These are phyloP conservation scores for Parauchenoglanis ngamensis DNA, from an alignment of 2,797 vertebrate species.

Conservation along the genomic window DNA sequence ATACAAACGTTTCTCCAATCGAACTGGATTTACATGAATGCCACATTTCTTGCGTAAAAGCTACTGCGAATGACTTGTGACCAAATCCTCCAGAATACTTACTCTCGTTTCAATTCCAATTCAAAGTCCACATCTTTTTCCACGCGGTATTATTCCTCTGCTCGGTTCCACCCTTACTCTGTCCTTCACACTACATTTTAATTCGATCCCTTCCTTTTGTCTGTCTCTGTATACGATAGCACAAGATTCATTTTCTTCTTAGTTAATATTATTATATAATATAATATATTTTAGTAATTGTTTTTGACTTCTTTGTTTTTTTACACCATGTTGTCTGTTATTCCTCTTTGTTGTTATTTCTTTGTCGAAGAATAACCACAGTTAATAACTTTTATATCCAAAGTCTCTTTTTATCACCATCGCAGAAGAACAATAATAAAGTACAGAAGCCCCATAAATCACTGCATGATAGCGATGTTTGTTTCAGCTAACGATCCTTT, in stretches of 20 bases:
- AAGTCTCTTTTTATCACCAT: conserved; percentile 55
- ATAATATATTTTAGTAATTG: background rate
- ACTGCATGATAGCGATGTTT: conserved; percentile 62
- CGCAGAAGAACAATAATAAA: conserved; percentile 61
- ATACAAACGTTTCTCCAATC: background rate
- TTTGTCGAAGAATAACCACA: conserved; percentile 48
- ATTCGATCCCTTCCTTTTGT: background rate
- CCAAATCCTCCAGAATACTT: background rate
- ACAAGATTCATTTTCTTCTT: background rate
- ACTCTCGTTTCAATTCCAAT: background rate
- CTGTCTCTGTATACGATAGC: background rate
- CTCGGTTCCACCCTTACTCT: background rate
- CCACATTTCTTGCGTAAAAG: background rate
- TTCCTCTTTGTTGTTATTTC: conserved; percentile 51
- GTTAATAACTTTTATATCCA: conserved; percentile 41
- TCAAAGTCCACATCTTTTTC: background rate
- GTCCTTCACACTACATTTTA: background rate
- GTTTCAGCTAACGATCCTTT: conserved; percentile 61
- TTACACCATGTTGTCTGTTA: conserved; percentile 37
- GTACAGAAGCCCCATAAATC: conserved; percentile 64
- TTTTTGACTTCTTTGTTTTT: conserved; percentile 36
- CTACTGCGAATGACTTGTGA: background rate
- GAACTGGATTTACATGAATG: background rate
- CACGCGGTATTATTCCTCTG: background rate
- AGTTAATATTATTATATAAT: background rate